Base-by-base conservation (phyloP, 2,113 vertebrate genomes). In the Tetraodon nigroviridis region DNA sequence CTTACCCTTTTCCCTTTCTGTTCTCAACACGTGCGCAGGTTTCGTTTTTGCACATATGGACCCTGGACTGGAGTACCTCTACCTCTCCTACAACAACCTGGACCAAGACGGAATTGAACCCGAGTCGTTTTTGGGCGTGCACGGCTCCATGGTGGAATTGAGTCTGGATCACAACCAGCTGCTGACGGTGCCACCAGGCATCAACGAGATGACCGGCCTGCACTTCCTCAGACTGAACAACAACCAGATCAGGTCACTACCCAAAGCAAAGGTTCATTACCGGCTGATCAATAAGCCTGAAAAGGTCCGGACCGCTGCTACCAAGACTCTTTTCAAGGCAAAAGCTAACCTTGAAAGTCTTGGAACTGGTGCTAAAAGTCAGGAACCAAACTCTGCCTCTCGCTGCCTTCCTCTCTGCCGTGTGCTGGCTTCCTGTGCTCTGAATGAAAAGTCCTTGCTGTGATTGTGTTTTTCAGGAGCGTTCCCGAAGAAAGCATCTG, bases 11-110 rank as follows among this genome's bases (percentile, higher is more conserved):
- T 13, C 16, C 6, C 12, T 15, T 44, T 3, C 11, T 20, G 51
- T 7, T 2, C 61, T 42, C 4, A 40, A 71, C 6, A 5, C 53
- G 29, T 71, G 3, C 40, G 18, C 52, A 81, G 97, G 94, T 56
- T 99, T 91, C 0, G 94, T 98, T 52, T 97, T 99, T 52, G 97
- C 92, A 50, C 97, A 99, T 78, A 93, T 99, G 94, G 84, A 90
- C 6, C 95, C 95, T 1, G 97, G 97, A 10, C 72, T 99, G 29
- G 94, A 99, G 83, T 97, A 96, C 24, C 90, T 99, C 54, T 99
- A 98, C 77, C 90, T 99, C 20, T 98, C 97, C 20, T 94, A 90
- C 81, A 99, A 99, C 88, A 95, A 90, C 73, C 90, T 99, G 66
- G 86, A 90, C 0, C 91, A 92, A 0, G 90, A 93, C 2, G 92